Evolutionary conservation across 2,797 vertebrate species (phyloP).

Genomic region (Rhabdomys pumilio): DNA sequence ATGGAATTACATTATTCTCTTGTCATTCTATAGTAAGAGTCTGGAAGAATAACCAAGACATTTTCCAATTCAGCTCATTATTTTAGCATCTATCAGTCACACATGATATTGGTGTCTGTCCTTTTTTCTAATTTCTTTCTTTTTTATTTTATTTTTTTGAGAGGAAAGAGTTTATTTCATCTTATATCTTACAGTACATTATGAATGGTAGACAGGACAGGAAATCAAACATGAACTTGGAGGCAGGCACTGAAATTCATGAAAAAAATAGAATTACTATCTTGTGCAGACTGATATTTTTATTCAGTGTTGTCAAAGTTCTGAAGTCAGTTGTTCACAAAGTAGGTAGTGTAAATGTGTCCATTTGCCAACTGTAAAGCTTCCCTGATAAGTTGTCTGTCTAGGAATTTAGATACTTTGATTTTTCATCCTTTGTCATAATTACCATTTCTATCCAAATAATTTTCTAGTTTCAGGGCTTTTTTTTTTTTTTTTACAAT

Average conservation of each 20-base stretch:
- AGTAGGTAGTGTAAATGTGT: not conserved
- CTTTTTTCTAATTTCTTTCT: too few species aligned
- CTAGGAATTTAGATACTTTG: not conserved
- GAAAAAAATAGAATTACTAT: too few species aligned
- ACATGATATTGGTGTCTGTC: too few species aligned
- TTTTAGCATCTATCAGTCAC: not conserved
- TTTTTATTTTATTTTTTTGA: too few species aligned
- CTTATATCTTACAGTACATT: too few species aligned
- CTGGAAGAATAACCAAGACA: not conserved
- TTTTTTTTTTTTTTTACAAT: not conserved
- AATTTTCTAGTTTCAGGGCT: not conserved
- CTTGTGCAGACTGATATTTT: too few species aligned
- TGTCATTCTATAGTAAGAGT: not conserved
- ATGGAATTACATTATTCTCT: not conserved
- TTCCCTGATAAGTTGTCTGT: not conserved
- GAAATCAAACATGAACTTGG: too few species aligned
- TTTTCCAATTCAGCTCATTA: not conserved
- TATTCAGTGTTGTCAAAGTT: not conserved
- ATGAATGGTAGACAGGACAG: too few species aligned
- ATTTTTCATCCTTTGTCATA: not conserved
- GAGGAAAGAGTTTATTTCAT: too few species aligned
- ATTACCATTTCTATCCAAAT: not conserved
- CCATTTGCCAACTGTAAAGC: not conserved
- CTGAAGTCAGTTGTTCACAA: not conserved
- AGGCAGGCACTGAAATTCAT: too few species aligned